Evolutionary conservation across 2,888 invertebrate genomes (phyloP).

Genomic region (Corbicula japonica): DNA sequence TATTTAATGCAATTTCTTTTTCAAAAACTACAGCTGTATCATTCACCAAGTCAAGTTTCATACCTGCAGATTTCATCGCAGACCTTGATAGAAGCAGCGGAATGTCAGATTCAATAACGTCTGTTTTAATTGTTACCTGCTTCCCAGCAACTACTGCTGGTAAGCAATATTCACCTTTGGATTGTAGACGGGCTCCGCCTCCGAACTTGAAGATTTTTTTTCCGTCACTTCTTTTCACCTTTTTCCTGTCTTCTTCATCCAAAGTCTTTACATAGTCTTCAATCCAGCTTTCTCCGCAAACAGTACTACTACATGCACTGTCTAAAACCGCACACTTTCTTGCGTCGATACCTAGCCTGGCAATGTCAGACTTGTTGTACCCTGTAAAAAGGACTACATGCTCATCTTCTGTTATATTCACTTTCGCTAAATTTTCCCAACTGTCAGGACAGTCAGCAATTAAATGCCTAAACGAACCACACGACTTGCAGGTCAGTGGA

Average conservation of each 20-base stretch:
- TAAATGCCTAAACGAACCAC: no score
- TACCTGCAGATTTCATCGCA: slow-evolving; percentile 5
- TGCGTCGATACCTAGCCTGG: slow-evolving; percentile 39
- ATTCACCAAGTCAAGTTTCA: slow-evolving; percentile 50
- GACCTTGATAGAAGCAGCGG: slow-evolving; percentile 31
- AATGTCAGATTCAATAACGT: slow-evolving; percentile 58
- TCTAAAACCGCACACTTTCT: slow-evolving; percentile 51
- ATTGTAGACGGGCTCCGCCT: slow-evolving; percentile 39
- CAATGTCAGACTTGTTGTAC: slow-evolving; percentile 25
- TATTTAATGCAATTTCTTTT: slow-evolving; percentile 30
- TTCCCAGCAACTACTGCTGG: slow-evolving; percentile 47
- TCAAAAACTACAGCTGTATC: slow-evolving; percentile 35
- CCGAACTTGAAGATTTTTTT: slow-evolving; percentile 59
- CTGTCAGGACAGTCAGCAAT: slow-evolving; percentile 55
- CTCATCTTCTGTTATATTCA: slow-evolving; percentile 29
- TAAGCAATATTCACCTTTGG: slow-evolving; percentile 34
- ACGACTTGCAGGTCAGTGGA: no score
- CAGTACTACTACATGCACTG: slow-evolving; percentile 58
- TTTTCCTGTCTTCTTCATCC: not conserved
- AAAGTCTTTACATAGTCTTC: slow-evolving; percentile 23
- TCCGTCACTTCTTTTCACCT: not conserved
- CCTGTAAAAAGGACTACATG: slow-evolving; percentile 35
- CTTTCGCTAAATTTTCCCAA: slow-evolving; percentile 56
- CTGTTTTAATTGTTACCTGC: slow-evolving; percentile 47
- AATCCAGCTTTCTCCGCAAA: slow-evolving; percentile 47